phyloP scores from a whole-genome alignment of 53 echinoderm and acorn worm species.

The Luidia sarsii region DNA sequence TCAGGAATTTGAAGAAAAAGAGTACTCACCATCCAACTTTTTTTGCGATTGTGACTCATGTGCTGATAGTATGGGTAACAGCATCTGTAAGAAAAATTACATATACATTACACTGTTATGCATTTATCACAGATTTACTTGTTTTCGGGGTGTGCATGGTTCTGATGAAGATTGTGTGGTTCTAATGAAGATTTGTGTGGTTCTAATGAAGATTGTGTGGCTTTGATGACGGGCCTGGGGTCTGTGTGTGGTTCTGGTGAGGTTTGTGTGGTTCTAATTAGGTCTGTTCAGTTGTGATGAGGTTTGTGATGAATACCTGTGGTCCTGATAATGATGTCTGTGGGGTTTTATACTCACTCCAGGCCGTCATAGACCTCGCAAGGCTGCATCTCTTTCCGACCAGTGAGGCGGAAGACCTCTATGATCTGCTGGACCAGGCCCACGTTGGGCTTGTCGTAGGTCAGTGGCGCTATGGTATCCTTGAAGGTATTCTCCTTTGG shows the following conservation, averaged over 20 bases:
- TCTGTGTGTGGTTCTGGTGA: too few relatives aligned
- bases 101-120: neutral
- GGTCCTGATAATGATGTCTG: too few relatives aligned
- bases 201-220: too few relatives aligned
- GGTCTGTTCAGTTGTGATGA: too few relatives aligned
- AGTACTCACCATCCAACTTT: slow-evolving; percentile 98
- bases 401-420: slow-evolving; percentile 58
- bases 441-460: slow-evolving; percentile 58
- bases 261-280: too few relatives aligned
- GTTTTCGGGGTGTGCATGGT: too few relatives aligned
- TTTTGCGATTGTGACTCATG: slow-evolving; percentile 73
- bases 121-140: too few relatives aligned
- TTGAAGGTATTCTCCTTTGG: slow-evolving; percentile 37
- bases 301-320: too few relatives aligned
- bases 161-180: too few relatives aligned
- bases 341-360: slow-evolving; percentile 81
- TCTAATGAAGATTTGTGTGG: too few relatives aligned
- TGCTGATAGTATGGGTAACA: slow-evolving; percentile 82
- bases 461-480: slow-evolving; percentile 9
- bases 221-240: too few relatives aligned
- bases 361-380: slow-evolving; percentile 81
- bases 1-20: too few relatives aligned
- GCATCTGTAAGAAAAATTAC: slow-evolving; percentile 45
- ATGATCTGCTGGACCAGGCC: slow-evolving; percentile 81
- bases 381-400: slow-evolving; percentile 87